phyloP scores from a whole-genome alignment of 2,797 vertebrate species.

The Argyrosomus regius region DNA sequence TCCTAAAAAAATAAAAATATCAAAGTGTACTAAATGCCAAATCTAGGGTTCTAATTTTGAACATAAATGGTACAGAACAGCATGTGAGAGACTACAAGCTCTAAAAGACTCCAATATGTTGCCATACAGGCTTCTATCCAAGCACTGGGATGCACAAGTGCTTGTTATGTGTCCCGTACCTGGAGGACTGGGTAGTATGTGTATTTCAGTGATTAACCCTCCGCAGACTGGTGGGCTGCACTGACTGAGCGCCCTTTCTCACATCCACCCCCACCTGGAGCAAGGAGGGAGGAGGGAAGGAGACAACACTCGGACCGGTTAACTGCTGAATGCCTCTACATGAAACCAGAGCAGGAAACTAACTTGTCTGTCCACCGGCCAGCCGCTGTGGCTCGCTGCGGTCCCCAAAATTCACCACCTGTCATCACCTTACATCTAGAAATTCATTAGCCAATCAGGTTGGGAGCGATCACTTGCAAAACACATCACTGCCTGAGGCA shows the following conservation, averaged over 20 bases:
- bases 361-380: conserved; percentile 36
- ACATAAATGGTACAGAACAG: conserved; percentile 41
- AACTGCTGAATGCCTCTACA: conserved; percentile 56
- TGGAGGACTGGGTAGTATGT: conserved; percentile 79
- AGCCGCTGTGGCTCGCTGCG: conserved; percentile 23
- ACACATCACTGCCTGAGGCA: neutral
- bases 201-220: conserved; percentile 94
- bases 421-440: neutral
- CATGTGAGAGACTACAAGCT: conserved; percentile 36
- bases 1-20: neutral
- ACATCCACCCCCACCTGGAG: conserved; percentile 90
- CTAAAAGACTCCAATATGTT: conserved; percentile 28
- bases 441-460: conserved; percentile 14
- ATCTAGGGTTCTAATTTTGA: conserved; percentile 27
- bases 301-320: conserved; percentile 76
- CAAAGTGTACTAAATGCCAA: conserved; percentile 15
- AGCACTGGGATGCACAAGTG: conserved; percentile 77
- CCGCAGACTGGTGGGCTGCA: conserved; percentile 94
- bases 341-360: conserved; percentile 59
- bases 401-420: conserved; percentile 11
- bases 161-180: conserved; percentile 80
- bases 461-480: neutral
- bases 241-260: conserved; percentile 94
- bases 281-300: conserved; percentile 75
- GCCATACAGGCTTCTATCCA: conserved; percentile 54